Conservation (phyloP, 2,888 invertebrate genomes). For the Ophion costatus region DNA sequence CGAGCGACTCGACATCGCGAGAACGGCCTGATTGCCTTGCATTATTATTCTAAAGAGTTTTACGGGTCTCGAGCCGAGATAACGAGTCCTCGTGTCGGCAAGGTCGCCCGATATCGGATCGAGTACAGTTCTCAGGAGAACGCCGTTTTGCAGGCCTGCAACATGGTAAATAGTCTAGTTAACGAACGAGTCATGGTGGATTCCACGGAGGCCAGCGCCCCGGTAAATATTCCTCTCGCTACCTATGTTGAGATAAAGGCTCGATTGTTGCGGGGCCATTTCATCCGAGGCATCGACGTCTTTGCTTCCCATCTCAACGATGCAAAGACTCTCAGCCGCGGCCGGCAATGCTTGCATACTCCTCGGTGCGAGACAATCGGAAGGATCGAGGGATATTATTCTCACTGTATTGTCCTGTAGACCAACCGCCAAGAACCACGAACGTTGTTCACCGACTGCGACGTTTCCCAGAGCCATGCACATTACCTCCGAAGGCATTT, state of each 20-base stretch:
- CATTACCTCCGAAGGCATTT: slow-evolving; percentile 98
- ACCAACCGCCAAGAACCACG: slow-evolving; percentile 98
- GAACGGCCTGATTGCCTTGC: slow-evolving; percentile 97
- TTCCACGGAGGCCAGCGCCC: not conserved
- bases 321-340: slow-evolving; percentile 97
- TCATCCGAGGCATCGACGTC: slow-evolving; percentile 85
- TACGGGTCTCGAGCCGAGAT: slow-evolving; percentile 97
- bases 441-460: slow-evolving; percentile 96
- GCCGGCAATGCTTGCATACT: slow-evolving; percentile 99
- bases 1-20: slow-evolving; percentile 98
- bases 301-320: slow-evolving; percentile 95
- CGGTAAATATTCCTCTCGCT: too few relatives aligned
- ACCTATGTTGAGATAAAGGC: slow-evolving; percentile 97
- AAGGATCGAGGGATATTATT: slow-evolving; percentile 98
- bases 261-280: slow-evolving; percentile 87
- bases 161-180: slow-evolving; percentile 27
- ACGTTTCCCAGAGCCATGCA: slow-evolving; percentile 99
- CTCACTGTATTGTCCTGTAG: slow-evolving; percentile 98
- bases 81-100: slow-evolving; percentile 98
- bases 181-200: not conserved
- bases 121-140: slow-evolving; percentile 95
- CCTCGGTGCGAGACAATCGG: slow-evolving; percentile 96
- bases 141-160: slow-evolving; percentile 95
- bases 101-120: slow-evolving; percentile 98
- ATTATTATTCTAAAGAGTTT: slow-evolving; percentile 98